Base-by-base conservation (phyloP, 2,113 vertebrate genomes). In the Sula dactylatra region DNA sequence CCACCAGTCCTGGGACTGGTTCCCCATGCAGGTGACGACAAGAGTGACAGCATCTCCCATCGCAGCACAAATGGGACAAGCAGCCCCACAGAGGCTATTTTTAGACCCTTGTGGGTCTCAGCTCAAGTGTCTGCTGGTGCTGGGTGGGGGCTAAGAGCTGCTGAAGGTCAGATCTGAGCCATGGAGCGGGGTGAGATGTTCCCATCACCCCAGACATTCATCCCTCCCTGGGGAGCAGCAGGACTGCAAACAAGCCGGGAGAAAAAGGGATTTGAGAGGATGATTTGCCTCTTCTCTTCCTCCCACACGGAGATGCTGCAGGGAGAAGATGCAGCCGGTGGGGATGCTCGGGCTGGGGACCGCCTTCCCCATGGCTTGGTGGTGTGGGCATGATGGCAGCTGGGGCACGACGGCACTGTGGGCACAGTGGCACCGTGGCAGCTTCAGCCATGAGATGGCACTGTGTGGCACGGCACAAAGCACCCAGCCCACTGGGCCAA, bases 331-430 rank as follows among this genome's bases (percentile, higher is more conserved):
- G 44, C 9, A 22, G 20, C 8, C 1, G 4, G 42, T n/a, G 49
- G 44, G 64, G 32, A 12, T 40, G 73, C 70, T 61, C 1, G 0
- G 55, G 22, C 25, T 50, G 71, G 74, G 38, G 17, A 64, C 15
- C 7, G 1, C 32, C 47, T 36, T 67, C 55, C 19, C 54, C 38
- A 16, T 0, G 1, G 78, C 20, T 59, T 13, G 21, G 8, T 24
- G 40, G 14, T 10, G 1, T 1, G 15, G 73, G 26, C 52, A 82
- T 2, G 2, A 3, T 11, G 52, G 61, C 69, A 72, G 3, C 20
- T 4, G 26, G 62, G 55, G 16, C 50, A 44, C 0, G 6, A 12
- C 26, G 72, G 54, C n/a, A 49, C 17, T 0, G 9, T 1, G 47
- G 71, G n/a, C 45, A 40, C 0, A 3, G 27, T 9, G 67, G 49